Conservation (phyloP, 2,797 vertebrate species). For the Botia kubotai region DNA sequence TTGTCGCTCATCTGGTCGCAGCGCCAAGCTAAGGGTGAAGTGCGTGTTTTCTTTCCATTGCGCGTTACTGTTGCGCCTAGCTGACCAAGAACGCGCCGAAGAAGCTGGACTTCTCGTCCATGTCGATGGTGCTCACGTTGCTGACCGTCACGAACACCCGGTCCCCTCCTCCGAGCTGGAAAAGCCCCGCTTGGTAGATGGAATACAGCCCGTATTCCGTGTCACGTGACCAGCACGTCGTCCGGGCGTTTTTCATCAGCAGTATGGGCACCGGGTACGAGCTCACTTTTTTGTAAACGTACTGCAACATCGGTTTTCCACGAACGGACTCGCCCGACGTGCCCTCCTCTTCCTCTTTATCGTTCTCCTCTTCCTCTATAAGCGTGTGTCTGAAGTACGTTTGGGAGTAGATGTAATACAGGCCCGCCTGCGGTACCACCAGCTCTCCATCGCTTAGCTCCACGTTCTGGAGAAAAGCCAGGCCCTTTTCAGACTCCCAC, state of each 20-base stretch:
- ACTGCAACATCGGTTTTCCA: slow-evolving; percentile 90
- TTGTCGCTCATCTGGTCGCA: too few species aligned
- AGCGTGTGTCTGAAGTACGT: slow-evolving; percentile 90
- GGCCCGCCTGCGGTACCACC: slow-evolving; percentile 83
- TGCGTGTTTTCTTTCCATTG: too few species aligned
- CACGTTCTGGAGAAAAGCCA: slow-evolving; percentile 90
- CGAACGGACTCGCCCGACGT: slow-evolving; percentile 63
- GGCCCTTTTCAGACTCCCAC: slow-evolving; percentile 88
- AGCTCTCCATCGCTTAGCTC: slow-evolving; percentile 89
- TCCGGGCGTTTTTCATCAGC: slow-evolving; percentile 96
- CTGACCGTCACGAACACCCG: slow-evolving; percentile 92
- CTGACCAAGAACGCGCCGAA: slow-evolving; percentile 91
- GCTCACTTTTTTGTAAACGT: slow-evolving; percentile 90
- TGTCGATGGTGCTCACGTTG: slow-evolving; percentile 87
- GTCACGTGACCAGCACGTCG: slow-evolving; percentile 93
- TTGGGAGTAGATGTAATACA: slow-evolving; percentile 96
- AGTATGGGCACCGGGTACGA: slow-evolving; percentile 89
- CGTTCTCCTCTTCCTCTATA: slow-evolving; percentile 67
- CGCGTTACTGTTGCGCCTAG: slow-evolving; percentile 67
- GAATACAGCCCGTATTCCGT: slow-evolving; percentile 92
- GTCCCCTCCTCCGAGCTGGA: slow-evolving; percentile 87
- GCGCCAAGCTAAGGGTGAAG: too few species aligned
- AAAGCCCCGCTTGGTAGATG: slow-evolving; percentile 94
- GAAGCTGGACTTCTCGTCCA: slow-evolving; percentile 96
- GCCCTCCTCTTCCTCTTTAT: slow-evolving; percentile 64